Evolutionary conservation across 2,113 vertebrate species (phyloP), one percentile per base, ranked within the genome.

Genomic region (Siniperca knerii): DNA sequence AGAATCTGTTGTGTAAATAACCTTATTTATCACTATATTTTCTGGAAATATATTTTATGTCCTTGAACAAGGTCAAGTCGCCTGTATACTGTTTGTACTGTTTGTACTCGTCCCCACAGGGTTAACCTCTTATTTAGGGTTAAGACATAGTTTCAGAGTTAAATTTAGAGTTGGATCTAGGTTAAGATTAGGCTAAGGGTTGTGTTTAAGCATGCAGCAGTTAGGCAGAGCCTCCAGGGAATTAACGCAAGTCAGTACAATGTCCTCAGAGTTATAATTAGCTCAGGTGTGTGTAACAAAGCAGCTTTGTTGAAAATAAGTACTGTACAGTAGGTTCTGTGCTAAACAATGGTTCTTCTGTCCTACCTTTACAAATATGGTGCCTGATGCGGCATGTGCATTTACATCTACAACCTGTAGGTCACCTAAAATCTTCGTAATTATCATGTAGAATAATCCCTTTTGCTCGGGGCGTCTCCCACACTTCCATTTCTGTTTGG

Each of bases 251-350:
- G 54, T 82, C 62, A 46, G 35, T 25, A 25, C 46, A 66, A 12
- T 42, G 42, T 55, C 61, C 33, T 79, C 23, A 12, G 57, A 42
- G 57, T 70, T 79, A 64, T 72, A 84, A 84, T 86, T 88, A 81
- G 66, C 68, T 18, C 54, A 16, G 11, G 18, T 72, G 10, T 75
- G 33, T 44, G 12, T 66, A 29, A 35, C 12, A 64, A 75, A 35
- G 71, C 35, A 54, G 70, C 20, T 23, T 18, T 52, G 54, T 68
- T 52, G 6, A 33, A 57, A 73, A 35, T 58, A 25, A 68, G 54
- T 2, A 20, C 21, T 46, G 9, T 66, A 55, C 52, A 55, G 33
- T 58, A 16, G 29, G 16, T n/a, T 3, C 21, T 2, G 13, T 57
- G 8, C 1, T 57, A 54, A 54, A 54, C 20, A 21, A 54, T 16